phyloP scores from a whole-genome alignment of 2,797 vertebrate genomes.

The Phalanger gymnotis region DNA sequence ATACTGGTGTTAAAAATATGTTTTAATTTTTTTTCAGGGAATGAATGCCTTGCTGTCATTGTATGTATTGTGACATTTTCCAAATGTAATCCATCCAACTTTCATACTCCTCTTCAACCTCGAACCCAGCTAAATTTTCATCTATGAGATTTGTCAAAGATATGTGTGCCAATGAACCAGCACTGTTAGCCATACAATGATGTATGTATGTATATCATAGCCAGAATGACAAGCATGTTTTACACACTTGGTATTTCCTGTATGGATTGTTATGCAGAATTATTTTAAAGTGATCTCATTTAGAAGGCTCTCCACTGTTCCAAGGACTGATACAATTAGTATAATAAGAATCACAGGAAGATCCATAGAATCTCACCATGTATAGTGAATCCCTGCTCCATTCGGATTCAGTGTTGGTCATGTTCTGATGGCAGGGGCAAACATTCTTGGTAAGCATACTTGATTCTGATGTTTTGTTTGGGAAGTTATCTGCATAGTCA shows the following conservation, averaged over 20 bases:
- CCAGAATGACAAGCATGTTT: neutral
- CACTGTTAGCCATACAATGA: neutral
- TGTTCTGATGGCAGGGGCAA: neutral
- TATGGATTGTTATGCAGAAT: neutral
- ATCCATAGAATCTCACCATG: neutral
- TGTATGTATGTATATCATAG: neutral
- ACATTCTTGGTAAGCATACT: neutral
- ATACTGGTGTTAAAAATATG: neutral
- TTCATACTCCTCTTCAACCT: neutral
- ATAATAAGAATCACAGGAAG: neutral
- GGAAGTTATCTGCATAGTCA: neutral
- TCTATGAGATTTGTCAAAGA: neutral
- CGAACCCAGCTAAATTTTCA: neutral
- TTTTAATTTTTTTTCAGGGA: neutral
- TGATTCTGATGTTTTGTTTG: neutral
- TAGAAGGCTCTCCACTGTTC: neutral
- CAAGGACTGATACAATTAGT: neutral
- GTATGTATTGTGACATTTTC: neutral
- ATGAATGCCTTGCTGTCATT: neutral
- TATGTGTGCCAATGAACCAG: neutral
- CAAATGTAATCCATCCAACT: neutral
- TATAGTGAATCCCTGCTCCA: neutral
- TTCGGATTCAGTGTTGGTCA: neutral
- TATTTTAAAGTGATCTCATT: neutral
- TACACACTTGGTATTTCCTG: neutral